A percentile compares a stretch with the other conserved stretches of the same genome.
Evolutionary conservation across 2,797 vertebrate genomes (phyloP).

Genomic region (Bucorvus abyssinicus): DNA sequence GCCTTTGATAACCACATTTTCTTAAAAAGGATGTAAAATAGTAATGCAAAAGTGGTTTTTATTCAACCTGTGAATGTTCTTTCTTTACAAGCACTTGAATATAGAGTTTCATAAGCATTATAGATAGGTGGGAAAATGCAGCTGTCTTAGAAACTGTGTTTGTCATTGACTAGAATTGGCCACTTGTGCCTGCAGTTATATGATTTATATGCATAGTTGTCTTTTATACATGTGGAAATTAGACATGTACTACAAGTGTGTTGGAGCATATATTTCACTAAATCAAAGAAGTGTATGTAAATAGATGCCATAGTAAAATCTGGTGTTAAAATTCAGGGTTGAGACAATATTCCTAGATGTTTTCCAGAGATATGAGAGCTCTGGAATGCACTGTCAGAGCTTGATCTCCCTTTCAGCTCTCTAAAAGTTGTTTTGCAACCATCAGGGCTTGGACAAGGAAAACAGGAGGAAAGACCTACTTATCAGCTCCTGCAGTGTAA

Average conservation of each 20-base stretch:
- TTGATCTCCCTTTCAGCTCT: not conserved
- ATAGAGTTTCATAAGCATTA: not conserved
- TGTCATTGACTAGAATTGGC: not conserved
- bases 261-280: not conserved
- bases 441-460: not conserved
- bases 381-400: not conserved
- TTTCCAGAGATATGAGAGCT: not conserved
- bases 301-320: conserved; percentile 22
- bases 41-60: not conserved
- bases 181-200: not conserved
- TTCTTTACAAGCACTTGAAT: not conserved
- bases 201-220: not conserved
- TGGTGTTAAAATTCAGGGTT: not conserved
- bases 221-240: conserved; percentile 3
- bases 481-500: not conserved
- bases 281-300: conserved; percentile 30
- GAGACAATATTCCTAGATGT: conserved; percentile 7
- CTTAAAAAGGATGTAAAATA: not conserved
- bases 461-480: not conserved
- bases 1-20: not conserved
- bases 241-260: not conserved
- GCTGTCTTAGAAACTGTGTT: not conserved
- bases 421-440: not conserved
- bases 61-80: not conserved
- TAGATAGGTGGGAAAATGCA: not conserved